A percentile compares a stretch with the other conserved stretches of the same genome.
Evolutionary conservation across 2,797 vertebrate genomes (phyloP).

Genomic region (Cebuella pygmaea): DNA sequence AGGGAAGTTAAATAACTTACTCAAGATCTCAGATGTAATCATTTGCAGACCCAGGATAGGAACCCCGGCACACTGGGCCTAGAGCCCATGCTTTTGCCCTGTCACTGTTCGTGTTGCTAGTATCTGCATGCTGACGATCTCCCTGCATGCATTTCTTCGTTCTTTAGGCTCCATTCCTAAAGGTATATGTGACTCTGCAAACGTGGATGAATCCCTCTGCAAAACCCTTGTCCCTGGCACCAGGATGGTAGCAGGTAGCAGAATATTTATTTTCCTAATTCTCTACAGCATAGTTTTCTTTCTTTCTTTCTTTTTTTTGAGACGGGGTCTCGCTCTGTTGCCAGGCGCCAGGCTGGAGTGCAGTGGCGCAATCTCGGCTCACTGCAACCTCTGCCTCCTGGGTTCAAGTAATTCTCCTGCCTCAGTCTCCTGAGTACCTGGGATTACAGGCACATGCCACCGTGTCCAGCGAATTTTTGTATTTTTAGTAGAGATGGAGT

Average conservation of each 20-base stretch:
- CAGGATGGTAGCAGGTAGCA: not conserved
- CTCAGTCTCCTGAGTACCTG: too few species aligned
- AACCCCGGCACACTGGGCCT: not conserved
- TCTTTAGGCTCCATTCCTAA: not conserved
- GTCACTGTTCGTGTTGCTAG: too few species aligned
- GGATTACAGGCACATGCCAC: too few species aligned
- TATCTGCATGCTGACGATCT: too few species aligned
- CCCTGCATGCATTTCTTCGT: rapidly evolving
- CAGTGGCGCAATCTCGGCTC: too few species aligned
- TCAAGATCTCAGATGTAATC: not conserved
- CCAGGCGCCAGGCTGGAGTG: too few species aligned
- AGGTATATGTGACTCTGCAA: not conserved
- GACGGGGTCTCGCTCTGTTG: too few species aligned
- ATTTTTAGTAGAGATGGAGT: too few species aligned
- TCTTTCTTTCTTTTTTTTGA: too few species aligned
- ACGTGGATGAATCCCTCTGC: not conserved
- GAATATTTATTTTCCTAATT: not conserved
- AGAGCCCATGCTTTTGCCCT: not conserved
- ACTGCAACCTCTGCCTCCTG: too few species aligned
- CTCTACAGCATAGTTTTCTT: not conserved
- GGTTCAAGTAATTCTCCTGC: too few species aligned
- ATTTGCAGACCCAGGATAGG: not conserved
- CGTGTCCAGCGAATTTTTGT: too few species aligned
- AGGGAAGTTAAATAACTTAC: not conserved
- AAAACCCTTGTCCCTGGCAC: not conserved